Evolutionary conservation across 2,888 invertebrate genomes (phyloP).

Genomic region (Eupithecia vulgata): DNA sequence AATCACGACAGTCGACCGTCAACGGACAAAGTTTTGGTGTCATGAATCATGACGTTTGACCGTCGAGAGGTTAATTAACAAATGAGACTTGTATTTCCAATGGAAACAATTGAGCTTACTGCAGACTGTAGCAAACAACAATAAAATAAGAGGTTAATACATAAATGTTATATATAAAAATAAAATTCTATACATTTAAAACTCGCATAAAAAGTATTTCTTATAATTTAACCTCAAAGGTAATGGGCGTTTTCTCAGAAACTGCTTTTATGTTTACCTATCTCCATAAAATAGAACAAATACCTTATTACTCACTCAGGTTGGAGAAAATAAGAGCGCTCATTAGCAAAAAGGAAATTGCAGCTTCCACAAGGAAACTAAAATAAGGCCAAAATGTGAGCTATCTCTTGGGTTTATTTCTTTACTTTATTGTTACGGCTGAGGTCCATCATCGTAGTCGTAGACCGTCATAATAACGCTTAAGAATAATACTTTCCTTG

Average conservation of each 20-base stretch:
- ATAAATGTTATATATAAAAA: background rate
- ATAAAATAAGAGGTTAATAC: too few relatives aligned
- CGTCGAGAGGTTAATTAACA: too few relatives aligned
- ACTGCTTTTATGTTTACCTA: conserved; percentile 33
- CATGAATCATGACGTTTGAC: too few relatives aligned
- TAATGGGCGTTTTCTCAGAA: background rate
- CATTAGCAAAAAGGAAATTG: conserved; percentile 82
- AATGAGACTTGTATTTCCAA: too few relatives aligned
- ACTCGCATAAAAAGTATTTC: background rate
- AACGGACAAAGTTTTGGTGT: too few relatives aligned
- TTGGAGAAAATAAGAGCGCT: conserved; percentile 73
- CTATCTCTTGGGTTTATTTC: conserved; percentile 62
- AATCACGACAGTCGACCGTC: too few relatives aligned
- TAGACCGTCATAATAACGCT: conserved; percentile 33
- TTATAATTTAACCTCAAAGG: background rate
- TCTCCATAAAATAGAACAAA: conserved; percentile 23
- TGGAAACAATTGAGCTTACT: too few relatives aligned
- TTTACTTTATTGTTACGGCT: conserved; percentile 46
- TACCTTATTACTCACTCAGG: conserved; percentile 5
- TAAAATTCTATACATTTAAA: too few relatives aligned
- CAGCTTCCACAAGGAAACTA: conserved; percentile 74
- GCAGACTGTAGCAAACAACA: too few relatives aligned
- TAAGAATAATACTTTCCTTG: conserved; percentile 34
- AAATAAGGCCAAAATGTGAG: conserved; percentile 80
- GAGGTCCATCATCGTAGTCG: conserved; percentile 30